Base-by-base conservation (phyloP, 2,888 invertebrate species). In the Campopleginae sp. region DNA sequence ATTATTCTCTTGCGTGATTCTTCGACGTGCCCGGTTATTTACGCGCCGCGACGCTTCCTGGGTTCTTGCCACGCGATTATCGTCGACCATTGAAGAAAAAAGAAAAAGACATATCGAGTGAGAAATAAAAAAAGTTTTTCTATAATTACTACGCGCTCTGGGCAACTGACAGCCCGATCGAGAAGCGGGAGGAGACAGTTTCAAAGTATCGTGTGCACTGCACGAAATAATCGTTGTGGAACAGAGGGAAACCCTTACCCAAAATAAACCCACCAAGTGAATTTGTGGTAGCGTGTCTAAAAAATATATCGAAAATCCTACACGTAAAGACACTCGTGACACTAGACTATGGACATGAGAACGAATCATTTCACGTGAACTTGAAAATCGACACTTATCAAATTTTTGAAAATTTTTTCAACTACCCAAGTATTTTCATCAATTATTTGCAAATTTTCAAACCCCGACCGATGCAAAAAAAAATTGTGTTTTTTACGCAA, bases 31-130 rank as follows among this genome's bases (percentile, higher is more conserved):
- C 75, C 70, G 79, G 68, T 68, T 71, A 75, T 42, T 72, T 1
- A 65, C 75, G 79, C 85, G 82, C 78, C 85, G 82, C 85, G 85
- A 85, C 85, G 85, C 81, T 85, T 76, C 82, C 71, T 66, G 71
- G 48, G 19, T 19, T 48, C 27, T 46, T 31, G 23, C 44, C 42
- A 51, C 27, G 46, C 42, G 66, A 74, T 66, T 63, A 77, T 61
- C 61, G 65, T 72, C n/a, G 58, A 58, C 46, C 33, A 54, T n/a
- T 10, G 12, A 51, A 17, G 46, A 31, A 72, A 46, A 65, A 54
- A 51, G 23, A 19, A 31, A 65, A 12, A 61, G 14, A 42, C 54
- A 58, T 38, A 82, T 31, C 61, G 54, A 72, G 82, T 78, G 77
- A 72, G 77, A 38, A 81, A 58, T 66, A 65, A 70, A 58, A 42